phyloP scores from a whole-genome alignment of 2,888 invertebrate species.

The Brenthis hecate region DNA sequence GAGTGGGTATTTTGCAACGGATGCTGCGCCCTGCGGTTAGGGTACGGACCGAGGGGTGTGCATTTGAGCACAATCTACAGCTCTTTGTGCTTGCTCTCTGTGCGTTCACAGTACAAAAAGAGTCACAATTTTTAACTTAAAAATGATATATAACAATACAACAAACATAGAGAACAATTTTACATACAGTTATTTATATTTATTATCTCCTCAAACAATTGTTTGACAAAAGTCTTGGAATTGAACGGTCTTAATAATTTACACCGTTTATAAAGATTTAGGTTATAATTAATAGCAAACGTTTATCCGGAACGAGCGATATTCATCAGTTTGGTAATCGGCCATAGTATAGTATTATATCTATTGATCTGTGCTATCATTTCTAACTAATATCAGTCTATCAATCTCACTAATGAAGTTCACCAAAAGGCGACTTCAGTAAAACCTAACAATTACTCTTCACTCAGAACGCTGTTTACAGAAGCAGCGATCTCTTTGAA shows the following conservation, averaged over 20 bases:
- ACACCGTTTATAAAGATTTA: constrained; percentile 29
- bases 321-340: constrained; percentile 2
- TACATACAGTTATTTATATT: background rate
- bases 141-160: background rate
- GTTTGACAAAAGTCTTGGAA: constrained; percentile 26
- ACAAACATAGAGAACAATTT: background rate
- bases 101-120: constrained; percentile 3
- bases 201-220: too few relatives aligned
- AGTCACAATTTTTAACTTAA: constrained; percentile 1
- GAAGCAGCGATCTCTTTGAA: too few relatives aligned
- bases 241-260: constrained; percentile 30
- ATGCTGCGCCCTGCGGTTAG: constrained; percentile 72
- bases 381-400: constrained; percentile 1
- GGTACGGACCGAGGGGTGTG: constrained; percentile 48
- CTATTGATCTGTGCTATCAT: too few relatives aligned
- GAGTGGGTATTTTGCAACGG: constrained; percentile 68
- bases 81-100: constrained; percentile 3
- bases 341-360: too few relatives aligned
- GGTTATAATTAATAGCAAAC: constrained; percentile 26
- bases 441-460: too few relatives aligned
- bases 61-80: constrained; percentile 24
- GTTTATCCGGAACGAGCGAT: background rate
- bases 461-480: too few relatives aligned
- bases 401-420: constrained; percentile 3
- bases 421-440: background rate